Percentiles rank a stretch among this genome's conserved stretches.
Evolutionary conservation across 2,113 vertebrate genomes (phyloP).

Genomic region (Erpornis zantholeuca): DNA sequence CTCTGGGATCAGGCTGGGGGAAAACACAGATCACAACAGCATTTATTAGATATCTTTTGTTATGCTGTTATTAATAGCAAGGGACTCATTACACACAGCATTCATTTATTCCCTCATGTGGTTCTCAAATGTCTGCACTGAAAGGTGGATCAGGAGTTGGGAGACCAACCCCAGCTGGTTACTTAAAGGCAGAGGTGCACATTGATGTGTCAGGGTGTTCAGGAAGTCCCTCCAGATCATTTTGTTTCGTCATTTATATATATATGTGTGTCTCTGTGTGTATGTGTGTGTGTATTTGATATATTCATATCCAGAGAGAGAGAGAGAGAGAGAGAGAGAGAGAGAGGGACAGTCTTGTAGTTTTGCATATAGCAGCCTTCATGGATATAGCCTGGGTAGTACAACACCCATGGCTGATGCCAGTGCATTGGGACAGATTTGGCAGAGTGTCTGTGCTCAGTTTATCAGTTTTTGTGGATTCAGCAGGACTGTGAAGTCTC

Average conservation of each 20-base stretch:
- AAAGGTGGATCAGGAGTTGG: not conserved
- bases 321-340: not conserved
- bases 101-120: not conserved
- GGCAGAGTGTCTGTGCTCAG: not conserved
- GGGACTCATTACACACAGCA: not conserved
- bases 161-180: not conserved
- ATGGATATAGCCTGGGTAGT: not conserved
- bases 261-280: not conserved
- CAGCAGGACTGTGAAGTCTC: not conserved
- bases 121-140: not conserved
- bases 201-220: not conserved
- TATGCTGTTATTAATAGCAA: not conserved
- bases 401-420: not conserved
- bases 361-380: not conserved
- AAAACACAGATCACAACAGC: not conserved
- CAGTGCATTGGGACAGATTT: not conserved
- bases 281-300: not conserved
- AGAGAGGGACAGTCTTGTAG: not conserved
- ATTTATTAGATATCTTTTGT: not conserved
- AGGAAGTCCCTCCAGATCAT: not conserved
- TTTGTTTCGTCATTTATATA: accelerated
- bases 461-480: not conserved
- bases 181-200: not conserved
- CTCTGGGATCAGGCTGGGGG: not conserved
- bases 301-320: not conserved